Percentiles rank a stretch among this genome's conserved stretches.
phyloP scores from a whole-genome alignment of 1,140 invertebrate genomes.

The Chironomus tepperi region DNA sequence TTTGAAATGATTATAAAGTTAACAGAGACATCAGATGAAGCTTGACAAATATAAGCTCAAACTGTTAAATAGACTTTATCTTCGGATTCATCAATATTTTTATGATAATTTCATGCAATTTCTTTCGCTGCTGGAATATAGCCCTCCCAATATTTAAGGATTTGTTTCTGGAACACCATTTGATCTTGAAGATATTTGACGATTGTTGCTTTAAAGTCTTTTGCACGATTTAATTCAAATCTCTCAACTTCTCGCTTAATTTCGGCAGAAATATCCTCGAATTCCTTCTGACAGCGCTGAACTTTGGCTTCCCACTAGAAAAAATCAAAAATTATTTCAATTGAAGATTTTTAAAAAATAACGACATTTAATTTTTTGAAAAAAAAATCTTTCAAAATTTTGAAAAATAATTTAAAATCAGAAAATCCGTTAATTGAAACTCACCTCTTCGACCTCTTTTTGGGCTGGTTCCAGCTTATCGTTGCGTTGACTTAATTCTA shows the following conservation, averaged over 20 bases:
- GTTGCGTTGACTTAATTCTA: conserved; percentile 75
- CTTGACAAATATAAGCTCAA: not conserved
- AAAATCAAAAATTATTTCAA: no score
- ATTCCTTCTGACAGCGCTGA: conserved; percentile 91
- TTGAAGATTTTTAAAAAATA: conserved; percentile 22
- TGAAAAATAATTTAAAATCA: no score
- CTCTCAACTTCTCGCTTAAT: conserved; percentile 93
- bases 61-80: not conserved
- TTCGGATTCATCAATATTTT: not conserved
- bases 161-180: conserved; percentile 91
- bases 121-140: conserved; percentile 88
- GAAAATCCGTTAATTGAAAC: conserved; percentile 15
- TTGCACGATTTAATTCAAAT: conserved; percentile 79
- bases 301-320: conserved; percentile 95
- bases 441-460: conserved; percentile 85
- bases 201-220: conserved; percentile 84
- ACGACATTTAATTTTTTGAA: no score
- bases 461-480: conserved; percentile 85
- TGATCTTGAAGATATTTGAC: conserved; percentile 90
- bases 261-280: conserved; percentile 90
- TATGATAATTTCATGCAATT: conserved; percentile 43
- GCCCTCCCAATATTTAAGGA: conserved; percentile 84
- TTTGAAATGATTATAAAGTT: no score
- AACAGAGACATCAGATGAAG: no score
- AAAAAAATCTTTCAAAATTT: no score